Evolutionary conservation across 2,797 vertebrate species (phyloP), one percentile per base, ranked within the genome.

Genomic region (Oophaga sylvatica): DNA sequence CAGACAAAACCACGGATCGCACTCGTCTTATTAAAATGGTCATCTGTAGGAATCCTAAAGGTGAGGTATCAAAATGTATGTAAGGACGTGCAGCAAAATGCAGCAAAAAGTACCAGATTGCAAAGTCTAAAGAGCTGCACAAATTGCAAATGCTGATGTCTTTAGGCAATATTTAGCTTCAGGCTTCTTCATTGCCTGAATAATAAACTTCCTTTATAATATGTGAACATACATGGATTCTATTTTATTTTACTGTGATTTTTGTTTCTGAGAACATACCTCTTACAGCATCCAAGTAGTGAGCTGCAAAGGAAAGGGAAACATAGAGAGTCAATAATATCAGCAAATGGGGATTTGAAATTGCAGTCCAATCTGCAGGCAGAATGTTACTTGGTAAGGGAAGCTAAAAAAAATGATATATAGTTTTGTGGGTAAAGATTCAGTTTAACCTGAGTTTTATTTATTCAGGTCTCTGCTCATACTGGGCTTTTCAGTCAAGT

Each of bases 281-380:
- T 97, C 94, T 94, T 90, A 96, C 94, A 88, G 96, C 95, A 95
- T 96, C 96, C 95, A 96, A 94, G 92, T 96, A 95, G 95, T 96
- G 95, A 92, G 95, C 96, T 96, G 91, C 91, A 93, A 93, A 90
- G 86, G 80, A 92, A 73, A 31, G 16, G 4, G 31, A 15, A 87
- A n/a, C 57, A 90, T 83, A 90, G 12, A 62, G 26, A 12, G 62
- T 41, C 3, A 75, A 20, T 48, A n/a, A 16, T 45, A 71, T 19
- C 48, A 11, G 1, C 26, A 73, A 2, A 0, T 19, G 35, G 20
- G 2, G 15, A 26, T 59, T 53, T 35, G 2, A 77, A 53, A 53
- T 9, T 53, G 48, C 48, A 53, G 48, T 53, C 48, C 8, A 53
- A 53, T 53, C 48, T 53, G 48, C 48, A 53, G 48, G 3, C 48